These are phyloP conservation scores for Portunus trituberculatus DNA, from an alignment of 1,140 invertebrate species.

Conservation along the genomic window DNA sequence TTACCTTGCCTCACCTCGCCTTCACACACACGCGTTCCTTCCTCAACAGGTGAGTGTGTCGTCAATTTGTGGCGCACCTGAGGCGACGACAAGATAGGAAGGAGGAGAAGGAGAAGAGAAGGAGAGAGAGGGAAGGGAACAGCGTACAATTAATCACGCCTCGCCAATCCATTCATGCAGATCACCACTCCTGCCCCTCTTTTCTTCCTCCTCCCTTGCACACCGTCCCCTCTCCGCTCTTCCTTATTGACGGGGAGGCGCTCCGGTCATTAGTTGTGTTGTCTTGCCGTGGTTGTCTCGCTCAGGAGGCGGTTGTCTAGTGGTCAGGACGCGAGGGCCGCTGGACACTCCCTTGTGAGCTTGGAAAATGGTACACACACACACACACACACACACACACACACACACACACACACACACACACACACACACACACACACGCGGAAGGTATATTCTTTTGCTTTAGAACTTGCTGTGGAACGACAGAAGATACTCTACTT, in stretches of 20 bases:
- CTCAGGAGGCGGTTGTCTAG: background rate
- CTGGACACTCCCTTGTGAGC: background rate
- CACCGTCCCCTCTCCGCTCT: background rate
- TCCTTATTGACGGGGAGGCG: background rate
- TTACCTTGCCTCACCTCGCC: no score
- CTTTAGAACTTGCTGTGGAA: no score
- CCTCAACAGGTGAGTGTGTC: background rate
- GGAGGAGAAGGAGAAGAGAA: background rate
- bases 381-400: constrained; percentile 41
- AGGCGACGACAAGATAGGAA: constrained; percentile 7
- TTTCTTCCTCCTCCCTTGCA: background rate
- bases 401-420: constrained; percentile 52
- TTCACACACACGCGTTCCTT: background rate
- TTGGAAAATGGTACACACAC: background rate
- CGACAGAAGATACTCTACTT: no score
- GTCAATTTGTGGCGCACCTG: constrained; percentile 20
- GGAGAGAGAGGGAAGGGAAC: background rate
- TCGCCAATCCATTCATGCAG: background rate
- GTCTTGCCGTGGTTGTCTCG: background rate
- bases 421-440: constrained; percentile 46
- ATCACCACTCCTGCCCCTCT: background rate
- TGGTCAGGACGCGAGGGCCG: background rate
- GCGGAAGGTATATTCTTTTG: background rate
- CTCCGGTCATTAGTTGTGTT: background rate
- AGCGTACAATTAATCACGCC: background rate